A percentile compares a stretch with the other conserved stretches of the same genome.
Conservation (phyloP, 2,797 vertebrate species). For the Esox masquinongy region DNA sequence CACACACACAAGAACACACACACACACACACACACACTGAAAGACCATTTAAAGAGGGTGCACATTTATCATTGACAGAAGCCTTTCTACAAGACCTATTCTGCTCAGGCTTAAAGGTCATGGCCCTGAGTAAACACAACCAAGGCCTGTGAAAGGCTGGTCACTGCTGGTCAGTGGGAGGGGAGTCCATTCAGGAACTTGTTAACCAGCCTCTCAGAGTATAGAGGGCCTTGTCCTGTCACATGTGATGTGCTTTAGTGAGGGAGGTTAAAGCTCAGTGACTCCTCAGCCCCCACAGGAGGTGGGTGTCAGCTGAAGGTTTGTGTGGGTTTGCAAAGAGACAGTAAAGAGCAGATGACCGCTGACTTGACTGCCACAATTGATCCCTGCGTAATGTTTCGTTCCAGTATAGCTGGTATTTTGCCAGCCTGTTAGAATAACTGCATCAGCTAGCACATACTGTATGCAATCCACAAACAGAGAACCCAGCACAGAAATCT, state of each 20-base stretch:
- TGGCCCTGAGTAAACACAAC: constrained; percentile 84
- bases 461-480: background rate
- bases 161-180: constrained; percentile 61
- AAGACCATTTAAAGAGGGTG: constrained; percentile 68
- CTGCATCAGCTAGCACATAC: background rate
- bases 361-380: background rate
- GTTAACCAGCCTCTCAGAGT: constrained; percentile 67
- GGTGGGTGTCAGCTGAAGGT: background rate
- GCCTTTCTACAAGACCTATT: constrained; percentile 65
- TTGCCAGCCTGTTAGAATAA: background rate
- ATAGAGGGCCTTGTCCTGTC: constrained; percentile 18
- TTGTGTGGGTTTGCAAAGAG: background rate
- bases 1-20: constrained; percentile 20
- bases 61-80: constrained; percentile 92
- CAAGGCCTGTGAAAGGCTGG: constrained; percentile 78
- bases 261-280: constrained; percentile 20
- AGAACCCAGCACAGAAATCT: background rate
- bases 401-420: background rate
- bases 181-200: constrained; percentile 66
- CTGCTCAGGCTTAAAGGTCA: constrained; percentile 76
- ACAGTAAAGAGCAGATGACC: background rate
- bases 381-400: background rate
- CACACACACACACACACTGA: constrained; percentile 21
- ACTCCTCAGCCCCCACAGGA: constrained; percentile 27
- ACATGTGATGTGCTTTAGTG: constrained; percentile 17